Evolutionary conservation across 2,888 invertebrate genomes (phyloP), one percentile per base, ranked within the genome.

Genomic region (Julus scandinavius): DNA sequence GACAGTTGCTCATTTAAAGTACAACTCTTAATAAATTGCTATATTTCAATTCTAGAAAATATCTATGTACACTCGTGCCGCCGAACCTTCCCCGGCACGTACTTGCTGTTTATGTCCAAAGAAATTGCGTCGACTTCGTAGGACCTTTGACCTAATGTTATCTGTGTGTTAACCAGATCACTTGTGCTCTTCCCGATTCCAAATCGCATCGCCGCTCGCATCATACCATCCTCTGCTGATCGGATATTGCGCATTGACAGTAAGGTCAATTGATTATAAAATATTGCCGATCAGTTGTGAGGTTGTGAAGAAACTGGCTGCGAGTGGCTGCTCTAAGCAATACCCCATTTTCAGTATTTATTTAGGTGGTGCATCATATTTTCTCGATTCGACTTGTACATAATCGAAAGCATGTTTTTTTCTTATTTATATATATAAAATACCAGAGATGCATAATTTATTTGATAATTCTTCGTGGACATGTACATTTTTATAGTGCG

Each of bases 311-410:
- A 13, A 58, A 58, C 17, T 11, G n/a, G 63, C 63, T 20, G 63
- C 20, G 63, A 20, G 20, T 63, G 20, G 63, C 63, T 63, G 63
- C 20, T 15, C 63, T 20, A n/a, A n/a, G 72, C 72, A 72, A 72
- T 72, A 72, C 72, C 72, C 72, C 72, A 72, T 72, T 72, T 72
- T 29, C 72, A 72, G 72, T 72, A 72, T 72, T 72, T 72, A 72
- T 72, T 72, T 72, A 72, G 72, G 72, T 72, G 72, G 72, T 72
- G 72, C 72, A 72, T 72, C 72, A 72, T 72, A 72, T 72, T 72
- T 72, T 72, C 72, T 72, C 72, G 72, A 29, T 20, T 29, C 72
- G 5, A 72, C 29, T n/a, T 72, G 72, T 72, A 72, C 72, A 72
- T 72, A 72, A 72, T n/a, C 20, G n/a, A 72, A 72, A 72, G 72